Evolutionary conservation across 2,113 vertebrate species (phyloP).

Genomic region (Laticauda colubrina): DNA sequence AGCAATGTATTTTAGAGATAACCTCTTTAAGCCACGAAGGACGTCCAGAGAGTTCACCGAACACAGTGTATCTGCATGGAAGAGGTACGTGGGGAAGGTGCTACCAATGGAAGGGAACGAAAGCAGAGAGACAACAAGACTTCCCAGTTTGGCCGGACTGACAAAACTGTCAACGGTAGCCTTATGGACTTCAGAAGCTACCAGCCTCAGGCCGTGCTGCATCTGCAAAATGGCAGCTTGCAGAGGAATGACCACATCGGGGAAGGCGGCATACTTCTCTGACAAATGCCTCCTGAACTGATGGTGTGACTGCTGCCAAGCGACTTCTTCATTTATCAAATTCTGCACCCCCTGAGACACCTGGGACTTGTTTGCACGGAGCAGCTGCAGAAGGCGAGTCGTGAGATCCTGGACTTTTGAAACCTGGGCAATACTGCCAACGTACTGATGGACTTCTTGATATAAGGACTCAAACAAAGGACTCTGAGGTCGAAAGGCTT

Average conservation of each 20-base stretch:
- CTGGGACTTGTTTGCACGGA: conserved; percentile 69
- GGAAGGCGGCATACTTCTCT: conserved; percentile 83
- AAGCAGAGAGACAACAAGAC: conserved; percentile 77
- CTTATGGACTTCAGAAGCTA: conserved; percentile 79
- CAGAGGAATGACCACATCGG: conserved; percentile 80
- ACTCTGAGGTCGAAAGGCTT: conserved; percentile 83
- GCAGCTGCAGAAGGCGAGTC: conserved; percentile 77
- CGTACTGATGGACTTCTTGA: conserved; percentile 89
- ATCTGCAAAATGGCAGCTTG: conserved; percentile 85
- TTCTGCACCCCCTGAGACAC: conserved; percentile 73
- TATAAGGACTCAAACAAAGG: conserved; percentile 81
- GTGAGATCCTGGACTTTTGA: conserved; percentile 83
- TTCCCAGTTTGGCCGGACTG: conserved; percentile 66
- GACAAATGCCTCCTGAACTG: conserved; percentile 81
- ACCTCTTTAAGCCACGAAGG: conserved; percentile 75
- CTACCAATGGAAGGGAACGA: conserved; percentile 79
- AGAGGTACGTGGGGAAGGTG: conserved; percentile 77
- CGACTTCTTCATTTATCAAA: conserved; percentile 86
- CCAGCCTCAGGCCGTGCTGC: conserved; percentile 88
- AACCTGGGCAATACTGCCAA: conserved; percentile 79
- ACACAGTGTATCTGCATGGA: conserved; percentile 85
- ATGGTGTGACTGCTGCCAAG: conserved; percentile 92
- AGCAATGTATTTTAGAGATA: conserved; percentile 66
- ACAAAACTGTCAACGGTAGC: conserved; percentile 57
- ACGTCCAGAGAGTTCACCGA: conserved; percentile 80